Conservation (phyloP, 2,797 vertebrate genomes). For the Sarcoramphus papa region DNA sequence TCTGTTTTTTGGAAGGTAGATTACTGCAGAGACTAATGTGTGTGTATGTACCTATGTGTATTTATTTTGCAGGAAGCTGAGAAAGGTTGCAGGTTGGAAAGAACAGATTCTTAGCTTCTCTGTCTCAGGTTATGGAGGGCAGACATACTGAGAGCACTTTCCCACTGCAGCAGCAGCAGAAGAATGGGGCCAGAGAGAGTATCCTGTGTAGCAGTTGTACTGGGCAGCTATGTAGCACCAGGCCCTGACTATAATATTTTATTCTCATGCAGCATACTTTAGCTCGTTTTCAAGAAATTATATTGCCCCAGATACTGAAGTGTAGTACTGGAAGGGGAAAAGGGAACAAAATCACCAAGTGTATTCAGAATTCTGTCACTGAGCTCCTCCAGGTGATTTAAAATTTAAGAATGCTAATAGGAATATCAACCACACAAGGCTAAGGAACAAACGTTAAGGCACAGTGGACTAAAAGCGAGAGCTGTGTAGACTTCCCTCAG, state of each 20-base stretch:
- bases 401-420: background rate
- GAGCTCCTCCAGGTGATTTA: background rate
- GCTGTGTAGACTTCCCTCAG: background rate
- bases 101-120: background rate
- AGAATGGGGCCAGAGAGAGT: background rate
- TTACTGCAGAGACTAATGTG: background rate
- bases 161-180: background rate
- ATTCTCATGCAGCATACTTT: background rate
- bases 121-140: background rate
- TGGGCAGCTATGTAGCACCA: background rate
- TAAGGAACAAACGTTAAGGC: background rate
- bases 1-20: background rate
- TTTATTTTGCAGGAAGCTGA: background rate
- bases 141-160: background rate
- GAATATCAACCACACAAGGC: background rate
- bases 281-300: background rate
- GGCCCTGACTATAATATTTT: background rate
- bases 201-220: background rate
- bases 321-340: background rate
- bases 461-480: background rate
- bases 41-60: fast-evolving
- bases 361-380: background rate
- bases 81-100: background rate
- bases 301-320: background rate
- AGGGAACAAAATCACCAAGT: background rate